Percentiles rank a stretch among this genome's conserved stretches.
Evolutionary conservation across 2,888 invertebrate genomes (phyloP).

Genomic region (Himalopsyche tibetana): DNA sequence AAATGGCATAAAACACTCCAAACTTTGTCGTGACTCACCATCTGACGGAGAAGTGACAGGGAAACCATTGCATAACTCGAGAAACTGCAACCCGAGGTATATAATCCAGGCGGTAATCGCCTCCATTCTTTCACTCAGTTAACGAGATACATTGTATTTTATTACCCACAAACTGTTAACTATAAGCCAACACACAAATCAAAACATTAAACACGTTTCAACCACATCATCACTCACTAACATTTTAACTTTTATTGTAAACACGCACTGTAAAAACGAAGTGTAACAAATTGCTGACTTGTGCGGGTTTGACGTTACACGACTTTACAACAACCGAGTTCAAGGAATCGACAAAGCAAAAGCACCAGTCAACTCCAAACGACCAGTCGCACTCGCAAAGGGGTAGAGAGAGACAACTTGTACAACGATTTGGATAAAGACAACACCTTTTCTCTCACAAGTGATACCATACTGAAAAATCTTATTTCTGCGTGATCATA

Average conservation of each 20-base stretch:
- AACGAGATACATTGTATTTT: constrained; percentile 55
- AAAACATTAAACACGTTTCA: constrained; percentile 50
- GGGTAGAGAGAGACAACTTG: constrained; percentile 5
- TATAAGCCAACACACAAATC: constrained; percentile 53
- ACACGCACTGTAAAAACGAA: constrained; percentile 50
- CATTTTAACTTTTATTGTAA: constrained; percentile 47
- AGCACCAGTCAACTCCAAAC: constrained; percentile 15
- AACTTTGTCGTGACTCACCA: constrained; percentile 60
- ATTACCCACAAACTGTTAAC: constrained; percentile 55
- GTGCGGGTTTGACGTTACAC: constrained; percentile 59
- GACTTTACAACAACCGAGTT: constrained; percentile 56
- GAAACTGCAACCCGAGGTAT: constrained; percentile 58
- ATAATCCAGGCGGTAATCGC: constrained; percentile 58
- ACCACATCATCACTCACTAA: constrained; percentile 50
- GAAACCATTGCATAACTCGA: constrained; percentile 63
- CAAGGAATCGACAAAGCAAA: constrained; percentile 27
- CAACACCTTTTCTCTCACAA: constrained; percentile 9
- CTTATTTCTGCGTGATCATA: neutral
- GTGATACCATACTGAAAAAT: neutral
- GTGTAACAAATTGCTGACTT: constrained; percentile 55
- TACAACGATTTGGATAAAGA: constrained; percentile 12
- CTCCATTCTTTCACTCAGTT: constrained; percentile 61
- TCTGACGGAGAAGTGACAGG: constrained; percentile 57
- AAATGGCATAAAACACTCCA: constrained; percentile 37
- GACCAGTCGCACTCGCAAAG: neutral